Evolutionary conservation across 2,888 invertebrate genomes (phyloP).

Genomic region (Noctua fimbriata): DNA sequence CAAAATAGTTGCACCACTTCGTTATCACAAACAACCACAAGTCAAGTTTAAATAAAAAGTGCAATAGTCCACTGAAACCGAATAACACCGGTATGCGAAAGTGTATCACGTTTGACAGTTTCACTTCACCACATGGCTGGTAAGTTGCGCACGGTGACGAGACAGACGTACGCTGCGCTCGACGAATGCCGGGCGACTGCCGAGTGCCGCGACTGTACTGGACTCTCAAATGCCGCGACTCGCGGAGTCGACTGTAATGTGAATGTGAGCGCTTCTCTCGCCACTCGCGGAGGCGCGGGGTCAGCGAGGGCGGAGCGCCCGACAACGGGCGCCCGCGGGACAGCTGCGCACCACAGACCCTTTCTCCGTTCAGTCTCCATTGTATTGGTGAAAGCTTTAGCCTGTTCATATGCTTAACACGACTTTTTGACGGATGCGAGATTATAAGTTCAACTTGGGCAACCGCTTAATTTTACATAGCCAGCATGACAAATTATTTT

Average conservation of each 20-base stretch:
- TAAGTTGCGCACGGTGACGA: slow-evolving; percentile 78
- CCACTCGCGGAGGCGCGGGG: slow-evolving; percentile 76
- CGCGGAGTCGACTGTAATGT: slow-evolving; percentile 70
- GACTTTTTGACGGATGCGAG: slow-evolving; percentile 60
- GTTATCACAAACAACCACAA: slow-evolving; percentile 85
- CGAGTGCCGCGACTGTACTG: slow-evolving; percentile 80
- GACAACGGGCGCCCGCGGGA: slow-evolving; percentile 84
- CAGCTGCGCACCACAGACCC: slow-evolving; percentile 88
- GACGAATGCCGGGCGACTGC: slow-evolving; percentile 86
- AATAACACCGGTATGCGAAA: slow-evolving; percentile 84
- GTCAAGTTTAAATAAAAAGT: slow-evolving; percentile 73
- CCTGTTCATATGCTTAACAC: slow-evolving; percentile 68
- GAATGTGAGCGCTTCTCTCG: slow-evolving; percentile 75
- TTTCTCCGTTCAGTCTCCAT: slow-evolving; percentile 83
- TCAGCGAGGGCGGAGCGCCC: slow-evolving; percentile 86
- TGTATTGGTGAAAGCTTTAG: slow-evolving; percentile 84
- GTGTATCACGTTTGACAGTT: slow-evolving; percentile 89
- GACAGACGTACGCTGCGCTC: slow-evolving; percentile 82
- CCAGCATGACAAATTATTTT: slow-evolving; percentile 10
- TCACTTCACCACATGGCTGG: slow-evolving; percentile 90
- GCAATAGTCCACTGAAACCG: slow-evolving; percentile 79
- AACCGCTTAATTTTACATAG: slow-evolving; percentile 34
- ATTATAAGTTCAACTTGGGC: slow-evolving; percentile 37
- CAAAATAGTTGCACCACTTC: slow-evolving; percentile 85
- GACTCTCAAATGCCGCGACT: slow-evolving; percentile 67